Percentiles rank a stretch among this genome's conserved stretches.
Conservation (phyloP, 2,797 vertebrate genomes). For the Artibeus jamaicensis region DNA sequence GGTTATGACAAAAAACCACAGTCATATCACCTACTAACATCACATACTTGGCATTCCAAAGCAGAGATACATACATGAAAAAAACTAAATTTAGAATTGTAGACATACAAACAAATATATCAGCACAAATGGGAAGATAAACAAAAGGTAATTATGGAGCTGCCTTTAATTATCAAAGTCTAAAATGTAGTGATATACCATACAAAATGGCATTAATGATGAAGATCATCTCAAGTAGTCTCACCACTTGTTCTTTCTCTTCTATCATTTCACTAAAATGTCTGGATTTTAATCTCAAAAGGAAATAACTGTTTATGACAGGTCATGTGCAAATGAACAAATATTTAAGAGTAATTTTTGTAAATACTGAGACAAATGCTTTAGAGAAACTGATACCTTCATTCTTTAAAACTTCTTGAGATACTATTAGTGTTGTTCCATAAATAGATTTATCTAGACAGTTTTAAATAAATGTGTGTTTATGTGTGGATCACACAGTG, state of each 20-base stretch:
- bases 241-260: not conserved
- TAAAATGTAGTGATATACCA: not conserved
- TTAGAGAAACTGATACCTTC: not conserved
- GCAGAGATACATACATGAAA: not conserved
- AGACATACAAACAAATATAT: not conserved
- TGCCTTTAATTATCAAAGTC: not conserved
- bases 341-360: slow-evolving; percentile 6
- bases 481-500: not conserved
- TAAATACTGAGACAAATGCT: not conserved
- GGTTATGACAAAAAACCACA: not conserved
- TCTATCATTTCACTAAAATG: not conserved
- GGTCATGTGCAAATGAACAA: not conserved
- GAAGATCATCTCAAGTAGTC: not conserved
- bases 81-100: not conserved
- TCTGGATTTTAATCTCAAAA: slow-evolving; percentile 12
- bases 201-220: not conserved
- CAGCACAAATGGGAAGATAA: not conserved
- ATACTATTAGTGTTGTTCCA: not conserved
- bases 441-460: not conserved
- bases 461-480: not conserved
- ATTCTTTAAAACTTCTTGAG: not conserved
- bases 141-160: not conserved
- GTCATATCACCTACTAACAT: not conserved
- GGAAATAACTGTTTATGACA: not conserved
- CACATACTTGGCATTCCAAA: not conserved